phyloP scores from a whole-genome alignment of 2,888 invertebrate species.

The Drosophila koepferae region DNA sequence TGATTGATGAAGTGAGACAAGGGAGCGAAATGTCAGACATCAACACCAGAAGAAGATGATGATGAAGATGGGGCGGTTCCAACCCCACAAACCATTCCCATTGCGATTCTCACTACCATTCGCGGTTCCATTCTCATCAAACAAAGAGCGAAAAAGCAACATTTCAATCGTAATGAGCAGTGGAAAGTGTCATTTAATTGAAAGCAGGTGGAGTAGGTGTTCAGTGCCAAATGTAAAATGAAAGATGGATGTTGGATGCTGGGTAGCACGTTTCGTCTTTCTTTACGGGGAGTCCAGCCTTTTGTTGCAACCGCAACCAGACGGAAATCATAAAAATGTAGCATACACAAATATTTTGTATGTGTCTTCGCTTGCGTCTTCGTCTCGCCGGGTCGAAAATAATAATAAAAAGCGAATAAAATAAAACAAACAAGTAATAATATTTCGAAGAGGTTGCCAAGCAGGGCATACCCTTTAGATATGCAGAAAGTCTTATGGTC shows the following conservation, averaged over 20 bases:
- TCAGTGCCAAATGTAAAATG: conserved; percentile 11
- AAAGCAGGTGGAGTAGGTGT: conserved; percentile 71
- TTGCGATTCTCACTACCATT: conserved; percentile 6
- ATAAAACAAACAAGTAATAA: conserved; percentile 60
- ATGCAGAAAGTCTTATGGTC: no score
- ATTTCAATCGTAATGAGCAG: conserved; percentile 69
- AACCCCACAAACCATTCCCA: conserved; percentile 24
- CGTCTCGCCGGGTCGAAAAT: conserved; percentile 56
- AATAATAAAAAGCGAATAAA: conserved; percentile 77
- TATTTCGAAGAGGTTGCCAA: neutral
- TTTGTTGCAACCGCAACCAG: conserved; percentile 48
- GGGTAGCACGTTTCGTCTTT: conserved; percentile 6
- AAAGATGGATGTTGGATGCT: conserved; percentile 1
- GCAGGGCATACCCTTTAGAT: conserved; percentile 1
- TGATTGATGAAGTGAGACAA: conserved; percentile 78
- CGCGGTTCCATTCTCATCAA: conserved; percentile 1
- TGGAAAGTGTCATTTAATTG: conserved; percentile 76
- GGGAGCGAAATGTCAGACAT: conserved; percentile 57
- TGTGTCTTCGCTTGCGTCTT: conserved; percentile 40
- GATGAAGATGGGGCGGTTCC: neutral
- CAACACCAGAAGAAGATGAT: conserved; percentile 38
- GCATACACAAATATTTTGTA: conserved; percentile 76
- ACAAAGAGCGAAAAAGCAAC: conserved; percentile 30
- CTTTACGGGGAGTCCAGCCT: conserved; percentile 28
- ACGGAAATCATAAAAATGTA: conserved; percentile 80